phyloP scores from a whole-genome alignment of 1,140 invertebrate genomes.

The Centruroides vittatus region DNA sequence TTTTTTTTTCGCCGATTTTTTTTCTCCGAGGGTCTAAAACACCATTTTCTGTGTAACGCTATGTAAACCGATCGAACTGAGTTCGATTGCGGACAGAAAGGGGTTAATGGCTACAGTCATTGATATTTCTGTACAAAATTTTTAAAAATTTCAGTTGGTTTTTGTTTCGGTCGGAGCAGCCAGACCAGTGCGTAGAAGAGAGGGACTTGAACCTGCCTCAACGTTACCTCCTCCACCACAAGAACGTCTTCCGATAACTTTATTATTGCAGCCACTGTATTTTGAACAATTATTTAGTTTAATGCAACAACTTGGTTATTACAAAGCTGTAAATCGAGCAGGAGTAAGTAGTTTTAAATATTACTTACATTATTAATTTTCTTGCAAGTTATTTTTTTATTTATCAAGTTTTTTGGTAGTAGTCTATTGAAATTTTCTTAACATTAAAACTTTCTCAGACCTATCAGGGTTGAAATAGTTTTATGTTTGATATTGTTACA shows the following conservation, averaged over 20 bases:
- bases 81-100: too few relatives aligned
- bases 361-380: too few relatives aligned
- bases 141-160: slow-evolving; percentile 45
- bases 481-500: too few relatives aligned
- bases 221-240: slow-evolving; percentile 45
- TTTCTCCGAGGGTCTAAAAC: too few relatives aligned
- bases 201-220: slow-evolving; percentile 19
- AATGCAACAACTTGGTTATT: slow-evolving; percentile 64
- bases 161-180: slow-evolving; percentile 74
- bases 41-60: too few relatives aligned
- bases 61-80: too few relatives aligned
- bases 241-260: slow-evolving; percentile 64
- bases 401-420: too few relatives aligned
- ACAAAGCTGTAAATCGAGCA: slow-evolving; percentile 48
- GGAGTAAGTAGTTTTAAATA: slow-evolving; percentile 34
- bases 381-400: too few relatives aligned
- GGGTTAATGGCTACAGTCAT: neutral
- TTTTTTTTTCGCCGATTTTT: too few relatives aligned
- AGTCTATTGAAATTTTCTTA: too few relatives aligned
- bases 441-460: too few relatives aligned
- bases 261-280: slow-evolving; percentile 67
- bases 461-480: too few relatives aligned
- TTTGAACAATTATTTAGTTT: slow-evolving; percentile 79
- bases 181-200: slow-evolving; percentile 46
- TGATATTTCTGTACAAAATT: neutral